Conservation (phyloP, 2,113 vertebrate species). For the Saimiri boliviensis region DNA sequence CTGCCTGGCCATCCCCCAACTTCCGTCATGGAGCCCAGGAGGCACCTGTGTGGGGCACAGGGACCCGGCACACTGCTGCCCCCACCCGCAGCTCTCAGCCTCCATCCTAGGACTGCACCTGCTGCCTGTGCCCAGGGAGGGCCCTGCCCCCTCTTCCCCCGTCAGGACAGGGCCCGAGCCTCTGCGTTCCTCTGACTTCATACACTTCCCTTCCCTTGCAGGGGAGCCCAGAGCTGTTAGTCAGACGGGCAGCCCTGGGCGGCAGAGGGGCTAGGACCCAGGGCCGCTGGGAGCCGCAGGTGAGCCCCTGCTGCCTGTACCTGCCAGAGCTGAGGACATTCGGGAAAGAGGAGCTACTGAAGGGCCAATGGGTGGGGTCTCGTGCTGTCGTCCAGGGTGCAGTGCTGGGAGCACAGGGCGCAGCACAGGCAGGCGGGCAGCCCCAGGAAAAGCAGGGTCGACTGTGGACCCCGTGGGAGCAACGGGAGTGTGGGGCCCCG, state of each 20-base stretch:
- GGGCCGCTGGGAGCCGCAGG: slow-evolving; percentile 78
- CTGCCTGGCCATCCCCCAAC: not conserved
- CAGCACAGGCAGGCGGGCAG: not conserved
- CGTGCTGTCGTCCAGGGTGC: not conserved
- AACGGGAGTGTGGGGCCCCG: not conserved
- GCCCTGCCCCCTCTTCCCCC: not conserved
- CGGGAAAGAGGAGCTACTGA: not conserved
- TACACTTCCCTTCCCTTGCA: not conserved
- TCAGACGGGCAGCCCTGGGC: slow-evolving; percentile 69
- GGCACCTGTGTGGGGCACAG: not conserved
- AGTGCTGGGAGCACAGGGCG: too few species aligned
- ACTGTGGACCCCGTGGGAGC: not conserved
- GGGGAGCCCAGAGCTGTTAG: slow-evolving; percentile 77
- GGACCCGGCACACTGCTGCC: too few species aligned
- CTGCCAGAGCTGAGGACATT: too few species aligned
- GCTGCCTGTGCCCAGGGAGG: not conserved
- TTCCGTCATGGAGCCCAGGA: not conserved
- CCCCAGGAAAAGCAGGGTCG: not conserved
- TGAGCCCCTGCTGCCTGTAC: not conserved
- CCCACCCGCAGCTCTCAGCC: not conserved
- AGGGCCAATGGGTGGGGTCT: not conserved
- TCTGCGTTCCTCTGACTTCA: rapidly evolving
- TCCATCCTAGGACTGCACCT: not conserved
- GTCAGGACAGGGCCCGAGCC: not conserved
- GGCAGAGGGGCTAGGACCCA: slow-evolving; percentile 48